These are phyloP conservation scores for Shinisaurus crocodilurus DNA, from an alignment of 2,113 vertebrate species.

Conservation along the genomic window DNA sequence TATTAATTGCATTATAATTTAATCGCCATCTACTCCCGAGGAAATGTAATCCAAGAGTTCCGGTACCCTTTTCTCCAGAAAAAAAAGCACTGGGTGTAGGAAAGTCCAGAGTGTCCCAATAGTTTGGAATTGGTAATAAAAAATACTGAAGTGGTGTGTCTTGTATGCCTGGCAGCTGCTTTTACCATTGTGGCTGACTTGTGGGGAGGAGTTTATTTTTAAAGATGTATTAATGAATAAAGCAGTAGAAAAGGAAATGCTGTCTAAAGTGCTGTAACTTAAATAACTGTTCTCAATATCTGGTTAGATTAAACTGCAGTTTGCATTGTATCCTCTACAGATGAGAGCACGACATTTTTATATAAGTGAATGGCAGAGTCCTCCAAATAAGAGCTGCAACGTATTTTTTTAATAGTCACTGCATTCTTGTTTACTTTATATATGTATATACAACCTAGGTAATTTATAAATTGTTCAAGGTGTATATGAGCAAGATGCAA, in stretches of 20 bases:
- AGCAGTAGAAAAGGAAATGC: constrained; percentile 31
- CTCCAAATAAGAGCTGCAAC: neutral
- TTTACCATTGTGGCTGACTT: constrained; percentile 40
- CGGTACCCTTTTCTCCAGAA: too few species aligned
- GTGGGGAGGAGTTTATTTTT: constrained; percentile 10
- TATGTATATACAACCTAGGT: neutral
- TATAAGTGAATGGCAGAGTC: neutral
- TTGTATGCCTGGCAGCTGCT: constrained; percentile 47
- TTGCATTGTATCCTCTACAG: neutral
- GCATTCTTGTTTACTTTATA: neutral
- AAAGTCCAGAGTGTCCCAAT: constrained; percentile 42
- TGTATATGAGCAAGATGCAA: neutral
- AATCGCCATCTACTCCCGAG: too few species aligned
- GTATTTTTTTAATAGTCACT: neutral
- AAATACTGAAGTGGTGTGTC: neutral
- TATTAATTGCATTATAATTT: too few species aligned
- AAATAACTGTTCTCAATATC: constrained; percentile 24
- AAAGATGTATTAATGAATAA: constrained; percentile 9
- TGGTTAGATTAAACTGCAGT: constrained; percentile 17
- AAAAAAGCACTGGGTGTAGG: too few species aligned
- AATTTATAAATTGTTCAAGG: neutral
- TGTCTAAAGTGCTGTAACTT: neutral
- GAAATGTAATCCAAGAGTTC: too few species aligned
- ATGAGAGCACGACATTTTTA: neutral
- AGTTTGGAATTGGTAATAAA: constrained; percentile 61